These are phyloP conservation scores for Mirounga angustirostris DNA, from an alignment of 2,113 vertebrate genomes.

Conservation along the genomic window DNA sequence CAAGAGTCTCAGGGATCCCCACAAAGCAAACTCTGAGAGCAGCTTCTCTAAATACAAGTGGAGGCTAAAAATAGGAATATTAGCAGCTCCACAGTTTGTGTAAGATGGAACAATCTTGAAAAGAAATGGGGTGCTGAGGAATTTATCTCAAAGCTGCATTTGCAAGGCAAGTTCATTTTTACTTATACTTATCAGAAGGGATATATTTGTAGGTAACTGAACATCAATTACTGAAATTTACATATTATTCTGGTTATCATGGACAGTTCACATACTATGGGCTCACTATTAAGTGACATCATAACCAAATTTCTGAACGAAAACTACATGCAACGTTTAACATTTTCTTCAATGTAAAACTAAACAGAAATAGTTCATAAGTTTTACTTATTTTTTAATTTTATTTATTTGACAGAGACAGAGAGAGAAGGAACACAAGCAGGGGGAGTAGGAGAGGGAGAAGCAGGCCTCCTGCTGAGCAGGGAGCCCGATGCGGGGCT, in stretches of 20 bases:
- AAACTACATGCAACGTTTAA: not conserved
- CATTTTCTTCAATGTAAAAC: constrained; percentile 48
- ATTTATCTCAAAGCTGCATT: not conserved
- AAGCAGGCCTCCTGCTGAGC: too few relatives aligned
- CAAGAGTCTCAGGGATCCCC: not conserved
- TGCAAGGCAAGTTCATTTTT: not conserved
- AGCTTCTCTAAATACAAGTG: not conserved
- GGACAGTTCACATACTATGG: not conserved
- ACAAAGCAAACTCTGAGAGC: not conserved
- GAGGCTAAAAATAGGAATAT: not conserved
- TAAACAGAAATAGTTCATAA: not conserved
- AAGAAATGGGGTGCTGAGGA: not conserved
- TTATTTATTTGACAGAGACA: too few relatives aligned
- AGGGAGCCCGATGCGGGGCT: too few relatives aligned
- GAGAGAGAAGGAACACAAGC: too few relatives aligned
- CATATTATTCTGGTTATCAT: not conserved
- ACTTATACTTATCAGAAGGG: not conserved
- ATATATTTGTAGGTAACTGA: not conserved
- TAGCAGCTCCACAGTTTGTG: not conserved
- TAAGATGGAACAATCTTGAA: not conserved
- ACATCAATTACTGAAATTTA: not conserved
- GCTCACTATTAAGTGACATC: constrained; percentile 17
- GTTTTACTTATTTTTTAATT: too few relatives aligned
- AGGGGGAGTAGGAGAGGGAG: too few relatives aligned
- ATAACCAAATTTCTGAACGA: constrained; percentile 45